A percentile compares a stretch with the other conserved stretches of the same genome.
Evolutionary conservation across 92 coral and sea anemone genomes (phyloP).

Genomic region (Paramuricea clavata): DNA sequence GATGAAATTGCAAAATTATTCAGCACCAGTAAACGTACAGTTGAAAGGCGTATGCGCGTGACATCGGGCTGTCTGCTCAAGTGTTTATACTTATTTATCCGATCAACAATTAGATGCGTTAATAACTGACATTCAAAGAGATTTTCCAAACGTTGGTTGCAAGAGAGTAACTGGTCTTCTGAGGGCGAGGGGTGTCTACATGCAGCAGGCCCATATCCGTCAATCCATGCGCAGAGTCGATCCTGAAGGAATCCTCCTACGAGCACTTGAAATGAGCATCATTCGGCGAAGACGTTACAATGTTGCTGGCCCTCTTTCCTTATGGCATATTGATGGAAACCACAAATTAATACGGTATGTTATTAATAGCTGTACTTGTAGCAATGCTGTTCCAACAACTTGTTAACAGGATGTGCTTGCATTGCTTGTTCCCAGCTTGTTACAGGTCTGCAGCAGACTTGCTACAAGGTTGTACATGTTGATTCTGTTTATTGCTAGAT

Average conservation of each 20-base stretch:
- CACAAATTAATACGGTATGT: conserved; percentile 66
- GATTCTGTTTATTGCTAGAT: too few relatives aligned
- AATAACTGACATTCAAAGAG: conserved; percentile 35
- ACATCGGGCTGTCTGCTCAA: conserved; percentile 54
- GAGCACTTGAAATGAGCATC: conserved; percentile 63
- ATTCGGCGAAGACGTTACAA: conserved; percentile 64
- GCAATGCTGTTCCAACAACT: too few relatives aligned
- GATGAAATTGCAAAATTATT: conserved; percentile 63
- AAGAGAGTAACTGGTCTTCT: conserved; percentile 56
- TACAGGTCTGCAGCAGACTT: too few relatives aligned
- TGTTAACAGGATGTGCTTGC: too few relatives aligned
- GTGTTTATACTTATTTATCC: conserved; percentile 44
- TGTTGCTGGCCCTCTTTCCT: conserved; percentile 68
- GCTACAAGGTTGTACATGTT: too few relatives aligned
- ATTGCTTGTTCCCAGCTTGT: too few relatives aligned
- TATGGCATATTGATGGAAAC: conserved; percentile 68
- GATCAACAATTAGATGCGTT: conserved; percentile 50
- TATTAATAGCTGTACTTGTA: too few relatives aligned
- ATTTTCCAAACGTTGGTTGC: conserved; percentile 62
- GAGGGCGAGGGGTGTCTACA: conserved; percentile 47
- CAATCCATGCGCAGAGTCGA: conserved; percentile 61
- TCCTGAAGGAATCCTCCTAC: conserved; percentile 59
- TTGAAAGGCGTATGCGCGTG: conserved; percentile 62
- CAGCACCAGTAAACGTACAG: conserved; percentile 55
- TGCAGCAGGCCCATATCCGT: conserved; percentile 68